Percentiles rank a stretch among this genome's conserved stretches.
These are phyloP conservation scores for Manduca sexta DNA, from an alignment of 1,140 invertebrate species.

Conservation along the genomic window DNA sequence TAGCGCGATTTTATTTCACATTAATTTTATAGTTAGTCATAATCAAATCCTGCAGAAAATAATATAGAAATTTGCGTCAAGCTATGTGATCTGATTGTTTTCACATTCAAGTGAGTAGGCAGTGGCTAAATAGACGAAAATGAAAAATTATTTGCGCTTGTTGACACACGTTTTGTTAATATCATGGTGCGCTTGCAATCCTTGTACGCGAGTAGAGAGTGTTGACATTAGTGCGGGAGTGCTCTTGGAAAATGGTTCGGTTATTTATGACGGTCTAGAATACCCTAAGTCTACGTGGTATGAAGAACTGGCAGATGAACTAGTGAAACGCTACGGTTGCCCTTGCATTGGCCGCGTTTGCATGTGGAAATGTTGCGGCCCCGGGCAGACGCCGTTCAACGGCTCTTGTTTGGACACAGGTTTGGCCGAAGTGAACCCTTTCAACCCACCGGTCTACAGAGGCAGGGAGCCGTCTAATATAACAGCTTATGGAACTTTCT, in stretches of 20 bases:
- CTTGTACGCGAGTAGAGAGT: conserved; percentile 39
- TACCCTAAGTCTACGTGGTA: conserved; percentile 40
- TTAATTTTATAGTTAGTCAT: conserved; percentile 13
- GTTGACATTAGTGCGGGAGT: conserved; percentile 42
- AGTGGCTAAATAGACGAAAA: not conserved
- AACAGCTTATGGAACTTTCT: conserved; percentile 37
- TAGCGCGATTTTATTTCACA: conserved; percentile 14
- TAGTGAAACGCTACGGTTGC: conserved; percentile 29
- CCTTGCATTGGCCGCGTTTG: conserved; percentile 46
- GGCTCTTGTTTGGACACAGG: conserved; percentile 26
- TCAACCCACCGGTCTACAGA: conserved; percentile 42
- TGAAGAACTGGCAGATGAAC: conserved; percentile 28
- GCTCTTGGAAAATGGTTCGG: conserved; percentile 32
- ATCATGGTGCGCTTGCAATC: conserved; percentile 14
- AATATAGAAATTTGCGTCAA: not conserved
- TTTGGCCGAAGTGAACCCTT: conserved; percentile 34
- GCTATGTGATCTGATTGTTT: not conserved
- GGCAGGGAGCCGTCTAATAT: conserved; percentile 27
- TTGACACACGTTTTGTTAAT: not conserved
- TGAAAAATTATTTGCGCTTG: not conserved
- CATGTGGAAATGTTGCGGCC: conserved; percentile 50
- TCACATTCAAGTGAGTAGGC: not conserved
- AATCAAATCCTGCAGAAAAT: conserved; percentile 4
- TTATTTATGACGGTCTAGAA: conserved; percentile 36
- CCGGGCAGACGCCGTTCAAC: conserved; percentile 26